Evolutionary conservation across 1,140 invertebrate genomes (phyloP).

Genomic region (Musca domestica): DNA sequence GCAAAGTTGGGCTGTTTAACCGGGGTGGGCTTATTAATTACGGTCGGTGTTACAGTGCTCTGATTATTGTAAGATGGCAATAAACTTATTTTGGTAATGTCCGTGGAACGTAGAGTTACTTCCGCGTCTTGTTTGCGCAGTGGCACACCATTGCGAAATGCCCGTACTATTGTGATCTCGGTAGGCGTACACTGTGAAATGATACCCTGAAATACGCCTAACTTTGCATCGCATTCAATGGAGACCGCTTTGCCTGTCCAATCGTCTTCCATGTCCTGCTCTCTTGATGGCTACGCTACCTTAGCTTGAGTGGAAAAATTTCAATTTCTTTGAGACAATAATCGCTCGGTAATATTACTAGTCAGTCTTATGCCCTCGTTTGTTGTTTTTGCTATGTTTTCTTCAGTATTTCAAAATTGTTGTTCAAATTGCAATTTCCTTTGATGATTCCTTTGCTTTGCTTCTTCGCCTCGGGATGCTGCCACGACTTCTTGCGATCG

Average conservation of each 20-base stretch:
- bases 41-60: conserved; percentile 34
- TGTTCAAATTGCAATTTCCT: too few relatives aligned
- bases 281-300: too few relatives aligned
- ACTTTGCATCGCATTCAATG: conserved; percentile 45
- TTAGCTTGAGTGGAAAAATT: neutral
- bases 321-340: neutral
- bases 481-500: too few relatives aligned
- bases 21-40: conserved; percentile 50
- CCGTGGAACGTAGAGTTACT: conserved; percentile 57
- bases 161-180: conserved; percentile 72
- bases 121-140: conserved; percentile 57
- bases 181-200: conserved; percentile 70
- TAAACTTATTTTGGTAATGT: conserved; percentile 43
- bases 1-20: conserved; percentile 49
- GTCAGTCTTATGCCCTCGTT: neutral
- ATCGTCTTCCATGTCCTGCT: conserved; percentile 39
- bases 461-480: too few relatives aligned
- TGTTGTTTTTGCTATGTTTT: neutral
- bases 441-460: too few relatives aligned
- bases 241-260: conserved; percentile 52
- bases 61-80: conserved; percentile 37
- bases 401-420: too few relatives aligned
- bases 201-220: conserved; percentile 66
- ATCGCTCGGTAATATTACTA: too few relatives aligned
- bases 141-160: conserved; percentile 79